Evolutionary conservation across 2,113 vertebrate genomes (phyloP), one percentile per base, ranked within the genome.

Genomic region (Pygoscelis antarcticus): DNA sequence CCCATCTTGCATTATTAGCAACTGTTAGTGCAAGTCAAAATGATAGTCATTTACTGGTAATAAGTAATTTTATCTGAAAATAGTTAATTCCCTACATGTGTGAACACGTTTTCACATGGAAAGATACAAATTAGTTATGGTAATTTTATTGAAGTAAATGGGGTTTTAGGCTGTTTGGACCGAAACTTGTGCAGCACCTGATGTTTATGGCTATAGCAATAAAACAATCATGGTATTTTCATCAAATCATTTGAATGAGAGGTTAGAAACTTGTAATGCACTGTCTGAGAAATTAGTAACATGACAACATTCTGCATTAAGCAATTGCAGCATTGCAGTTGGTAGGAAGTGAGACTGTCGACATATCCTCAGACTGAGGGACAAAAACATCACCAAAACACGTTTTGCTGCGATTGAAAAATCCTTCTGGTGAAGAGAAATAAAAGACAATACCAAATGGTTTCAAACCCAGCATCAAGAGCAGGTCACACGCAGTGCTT

Each of bases 1-100:
- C 21, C n/a, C 27, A 62, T 89, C 57, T 72, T 91, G 65, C 27
- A 47, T 90, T 89, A 93, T 97, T 93, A 96, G 34, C 60, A 95
- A 92, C 40, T 82, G 52, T 55, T 79, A 82, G 15, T 76, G 40
- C 49, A 85, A 95, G 54, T 78, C 65, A 91, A 90, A 94, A 69
- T 91, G 91, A 87, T 64, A 68, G 27, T 61, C 0, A 83, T 93
- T 93, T 95, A n/a, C 36, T 77, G n/a, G 44, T 49, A 92, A 47
- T 81, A 89, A 90, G 22, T 44, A 44, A 42, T 91, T 91, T 87
- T 64, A 71, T 60, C 51, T 52, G 61, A 89, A 90, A 96, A 76
- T 30, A 82, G 40, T 81, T 91, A 18, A 87, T 93, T 87, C 13
- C 10, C 25, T 90, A 32, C 36, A 29, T 64, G 26, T 87, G 69